Percentiles rank a stretch among this genome's conserved stretches.
Evolutionary conservation across 2,888 invertebrate species (phyloP).

Genomic region (Dascillus cervinus): DNA sequence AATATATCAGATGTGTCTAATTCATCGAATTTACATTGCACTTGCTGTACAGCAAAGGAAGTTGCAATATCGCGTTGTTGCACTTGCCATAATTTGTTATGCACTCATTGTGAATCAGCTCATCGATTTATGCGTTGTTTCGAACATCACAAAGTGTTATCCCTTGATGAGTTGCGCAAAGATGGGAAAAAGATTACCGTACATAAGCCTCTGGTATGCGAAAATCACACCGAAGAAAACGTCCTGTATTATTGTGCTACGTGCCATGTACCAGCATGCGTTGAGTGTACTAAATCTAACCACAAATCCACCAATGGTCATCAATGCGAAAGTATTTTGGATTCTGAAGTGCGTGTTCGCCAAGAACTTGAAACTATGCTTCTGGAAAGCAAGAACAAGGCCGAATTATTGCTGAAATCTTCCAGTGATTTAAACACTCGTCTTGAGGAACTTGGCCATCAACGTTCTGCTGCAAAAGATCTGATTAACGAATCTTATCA

Average conservation of each 20-base stretch:
- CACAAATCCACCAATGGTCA: slow-evolving; percentile 76
- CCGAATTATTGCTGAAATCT: slow-evolving; percentile 68
- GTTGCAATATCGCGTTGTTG: slow-evolving; percentile 89
- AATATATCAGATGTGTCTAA: slow-evolving; percentile 78
- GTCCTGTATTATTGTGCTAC: slow-evolving; percentile 83
- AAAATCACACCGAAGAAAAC: slow-evolving; percentile 71
- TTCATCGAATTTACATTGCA: slow-evolving; percentile 62
- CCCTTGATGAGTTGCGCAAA: slow-evolving; percentile 78
- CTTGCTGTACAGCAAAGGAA: slow-evolving; percentile 93
- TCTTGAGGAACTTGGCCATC: slow-evolving; percentile 77
- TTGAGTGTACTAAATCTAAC: slow-evolving; percentile 75
- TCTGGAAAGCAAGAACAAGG: slow-evolving; percentile 67
- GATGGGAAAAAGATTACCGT: slow-evolving; percentile 71
- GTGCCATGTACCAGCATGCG: slow-evolving; percentile 81
- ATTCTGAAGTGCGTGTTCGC: slow-evolving; percentile 67
- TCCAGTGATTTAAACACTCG: slow-evolving; percentile 69
- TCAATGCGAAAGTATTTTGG: slow-evolving; percentile 72
- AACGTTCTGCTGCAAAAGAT: slow-evolving; percentile 77
- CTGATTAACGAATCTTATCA: slow-evolving; percentile 74
- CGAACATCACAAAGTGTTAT: slow-evolving; percentile 87
- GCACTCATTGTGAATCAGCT: slow-evolving; percentile 89
- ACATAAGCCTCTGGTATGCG: slow-evolving; percentile 84
- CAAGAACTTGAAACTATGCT: slow-evolving; percentile 70
- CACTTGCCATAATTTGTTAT: slow-evolving; percentile 90
- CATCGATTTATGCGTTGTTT: slow-evolving; percentile 97